Conservation (phyloP, 2,113 vertebrate species). For the Mobula hypostoma region DNA sequence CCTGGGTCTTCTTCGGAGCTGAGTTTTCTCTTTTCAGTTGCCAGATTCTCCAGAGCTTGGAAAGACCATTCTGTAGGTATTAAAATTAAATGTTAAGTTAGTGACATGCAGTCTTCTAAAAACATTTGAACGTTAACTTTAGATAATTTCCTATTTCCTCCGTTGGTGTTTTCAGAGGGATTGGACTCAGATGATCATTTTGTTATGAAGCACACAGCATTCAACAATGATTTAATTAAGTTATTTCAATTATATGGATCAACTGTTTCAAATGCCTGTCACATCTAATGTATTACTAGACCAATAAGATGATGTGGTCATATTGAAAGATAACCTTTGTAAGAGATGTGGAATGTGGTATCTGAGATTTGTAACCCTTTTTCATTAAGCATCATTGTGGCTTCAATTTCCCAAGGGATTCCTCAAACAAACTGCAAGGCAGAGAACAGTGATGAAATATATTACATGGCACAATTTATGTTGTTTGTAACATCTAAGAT, state of each 20-base stretch:
- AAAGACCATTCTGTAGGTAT: neutral
- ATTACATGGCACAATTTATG: neutral
- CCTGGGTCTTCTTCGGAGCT: too few species aligned
- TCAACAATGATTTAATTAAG: neutral
- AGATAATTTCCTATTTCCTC: neutral
- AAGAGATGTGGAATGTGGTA: neutral
- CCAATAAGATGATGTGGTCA: neutral
- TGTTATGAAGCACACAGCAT: neutral
- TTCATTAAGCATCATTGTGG: neutral
- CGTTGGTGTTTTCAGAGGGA: neutral
- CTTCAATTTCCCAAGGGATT: neutral
- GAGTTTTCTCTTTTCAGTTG: neutral
- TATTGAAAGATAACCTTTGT: neutral
- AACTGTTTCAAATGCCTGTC: neutral
- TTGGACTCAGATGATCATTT: neutral
- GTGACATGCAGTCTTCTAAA: neutral
- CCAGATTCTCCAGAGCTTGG: neutral
- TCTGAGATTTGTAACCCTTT: neutral
- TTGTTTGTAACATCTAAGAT: neutral
- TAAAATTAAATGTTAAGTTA: neutral
- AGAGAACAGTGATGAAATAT: neutral
- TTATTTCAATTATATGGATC: neutral
- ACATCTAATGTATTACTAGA: neutral
- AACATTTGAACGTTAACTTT: neutral
- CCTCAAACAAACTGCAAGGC: neutral